These are phyloP conservation scores for Salmo trutta DNA, from an alignment of 2,797 vertebrate genomes.

Conservation along the genomic window DNA sequence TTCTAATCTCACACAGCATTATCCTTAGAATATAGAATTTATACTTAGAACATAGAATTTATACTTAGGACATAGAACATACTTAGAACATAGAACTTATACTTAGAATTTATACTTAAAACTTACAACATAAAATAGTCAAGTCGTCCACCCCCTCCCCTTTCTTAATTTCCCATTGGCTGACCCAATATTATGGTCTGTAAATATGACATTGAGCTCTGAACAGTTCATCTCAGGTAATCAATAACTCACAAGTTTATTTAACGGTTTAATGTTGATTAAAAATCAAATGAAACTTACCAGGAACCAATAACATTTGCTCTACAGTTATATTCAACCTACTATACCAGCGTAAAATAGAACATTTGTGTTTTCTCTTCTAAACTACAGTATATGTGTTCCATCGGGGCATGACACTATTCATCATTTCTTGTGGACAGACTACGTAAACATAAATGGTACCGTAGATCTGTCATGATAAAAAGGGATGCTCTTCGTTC, in stretches of 20 bases:
- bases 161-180: not conserved
- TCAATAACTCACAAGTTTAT: not conserved
- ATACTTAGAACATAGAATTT: not conserved
- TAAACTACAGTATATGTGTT: not conserved
- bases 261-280: slow-evolving; percentile 1
- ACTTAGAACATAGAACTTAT: too few relatives aligned
- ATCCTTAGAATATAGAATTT: not conserved
- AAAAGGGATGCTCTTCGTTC: too few relatives aligned
- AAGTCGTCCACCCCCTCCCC: too few relatives aligned
- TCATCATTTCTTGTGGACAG: too few relatives aligned
- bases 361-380: not conserved
- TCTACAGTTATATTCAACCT: not conserved
- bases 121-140: too few relatives aligned
- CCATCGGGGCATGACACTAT: not conserved
- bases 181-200: not conserved
- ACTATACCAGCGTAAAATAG: not conserved
- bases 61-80: too few relatives aligned
- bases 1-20: not conserved
- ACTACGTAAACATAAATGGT: too few relatives aligned
- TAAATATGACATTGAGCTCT: not conserved
- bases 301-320: not conserved
- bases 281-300: not conserved
- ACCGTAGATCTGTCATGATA: too few relatives aligned
- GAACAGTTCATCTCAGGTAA: not conserved
- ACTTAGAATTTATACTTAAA: too few relatives aligned